phyloP scores from a whole-genome alignment of 1,140 invertebrate genomes.

The Lepidurus arcticus region DNA sequence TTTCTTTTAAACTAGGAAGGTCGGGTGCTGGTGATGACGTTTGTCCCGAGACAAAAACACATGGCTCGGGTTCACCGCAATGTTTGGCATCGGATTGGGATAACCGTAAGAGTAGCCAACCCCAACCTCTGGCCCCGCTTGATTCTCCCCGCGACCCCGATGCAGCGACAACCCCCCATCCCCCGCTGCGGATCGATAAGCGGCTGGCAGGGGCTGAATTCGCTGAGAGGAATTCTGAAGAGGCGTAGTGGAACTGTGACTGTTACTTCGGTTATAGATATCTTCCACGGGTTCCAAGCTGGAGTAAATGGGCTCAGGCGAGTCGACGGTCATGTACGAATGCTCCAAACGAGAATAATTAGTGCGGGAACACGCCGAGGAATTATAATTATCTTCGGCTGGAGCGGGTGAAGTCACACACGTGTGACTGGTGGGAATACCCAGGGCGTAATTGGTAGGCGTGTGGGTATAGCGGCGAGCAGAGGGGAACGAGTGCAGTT shows the following conservation, averaged over 20 bases:
- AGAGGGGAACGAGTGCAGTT: constrained; percentile 24
- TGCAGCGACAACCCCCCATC: neutral
- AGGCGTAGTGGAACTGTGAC: constrained; percentile 1
- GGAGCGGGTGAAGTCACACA: neutral
- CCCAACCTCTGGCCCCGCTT: neutral
- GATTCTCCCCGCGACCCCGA: neutral
- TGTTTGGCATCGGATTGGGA: constrained; percentile 21
- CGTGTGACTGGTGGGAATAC: constrained; percentile 17
- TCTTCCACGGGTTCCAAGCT: constrained; percentile 24
- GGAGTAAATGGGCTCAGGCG: constrained; percentile 32
- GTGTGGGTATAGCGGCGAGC: constrained; percentile 32
- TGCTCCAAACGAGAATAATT: constrained; percentile 34
- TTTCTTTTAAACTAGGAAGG: neutral
- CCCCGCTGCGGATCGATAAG: neutral
- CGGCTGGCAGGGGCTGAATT: constrained; percentile 13
- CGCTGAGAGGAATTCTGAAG: constrained; percentile 14
- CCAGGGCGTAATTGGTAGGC: constrained; percentile 3
- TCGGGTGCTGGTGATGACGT: neutral
- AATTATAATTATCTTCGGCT: constrained; percentile 22
- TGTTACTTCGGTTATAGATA: constrained; percentile 11
- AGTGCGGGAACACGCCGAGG: constrained; percentile 27
- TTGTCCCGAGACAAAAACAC: constrained; percentile 17
- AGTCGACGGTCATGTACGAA: constrained; percentile 33
- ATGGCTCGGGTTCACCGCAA: constrained; percentile 17
- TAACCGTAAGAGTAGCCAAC: constrained; percentile 18